These are phyloP conservation scores for Tenualosa thibaudeaui DNA, from an alignment of 2,797 vertebrate genomes.

Conservation along the genomic window DNA sequence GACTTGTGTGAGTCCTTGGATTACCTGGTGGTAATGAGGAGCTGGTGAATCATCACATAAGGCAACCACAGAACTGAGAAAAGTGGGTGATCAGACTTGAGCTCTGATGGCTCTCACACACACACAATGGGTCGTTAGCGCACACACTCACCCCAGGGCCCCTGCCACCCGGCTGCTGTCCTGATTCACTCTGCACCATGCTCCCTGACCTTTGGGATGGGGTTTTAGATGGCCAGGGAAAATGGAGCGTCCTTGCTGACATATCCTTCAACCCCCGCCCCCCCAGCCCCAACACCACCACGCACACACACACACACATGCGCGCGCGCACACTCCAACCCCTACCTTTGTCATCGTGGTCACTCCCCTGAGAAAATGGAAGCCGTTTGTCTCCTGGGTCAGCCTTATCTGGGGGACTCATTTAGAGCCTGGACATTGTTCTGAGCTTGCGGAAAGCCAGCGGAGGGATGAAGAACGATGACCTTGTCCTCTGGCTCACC, in stretches of 20 bases:
- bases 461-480: conserved; percentile 35
- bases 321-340: background rate
- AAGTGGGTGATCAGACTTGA: background rate
- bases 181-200: background rate
- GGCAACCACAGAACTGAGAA: conserved; percentile 27
- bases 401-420: conserved; percentile 11
- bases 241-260: background rate
- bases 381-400: conserved; percentile 50
- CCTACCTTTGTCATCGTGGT: background rate
- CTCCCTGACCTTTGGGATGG: conserved; percentile 27
- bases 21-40: conserved; percentile 32
- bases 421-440: conserved; percentile 40
- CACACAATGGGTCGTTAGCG: no score
- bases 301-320: background rate
- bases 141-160: background rate
- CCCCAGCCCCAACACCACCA: background rate
- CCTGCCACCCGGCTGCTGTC: background rate
- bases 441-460: conserved; percentile 28
- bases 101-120: background rate
- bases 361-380: conserved; percentile 35
- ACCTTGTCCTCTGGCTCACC: conserved; percentile 56
- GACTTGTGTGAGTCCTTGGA: background rate
- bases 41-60: conserved; percentile 32
- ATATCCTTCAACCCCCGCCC: conserved; percentile 25
- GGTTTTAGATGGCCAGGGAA: conserved; percentile 12